A percentile compares a stretch with the other conserved stretches of the same genome.
phyloP scores from a whole-genome alignment of 2,113 vertebrate genomes.

The Platysternon megacephalum region DNA sequence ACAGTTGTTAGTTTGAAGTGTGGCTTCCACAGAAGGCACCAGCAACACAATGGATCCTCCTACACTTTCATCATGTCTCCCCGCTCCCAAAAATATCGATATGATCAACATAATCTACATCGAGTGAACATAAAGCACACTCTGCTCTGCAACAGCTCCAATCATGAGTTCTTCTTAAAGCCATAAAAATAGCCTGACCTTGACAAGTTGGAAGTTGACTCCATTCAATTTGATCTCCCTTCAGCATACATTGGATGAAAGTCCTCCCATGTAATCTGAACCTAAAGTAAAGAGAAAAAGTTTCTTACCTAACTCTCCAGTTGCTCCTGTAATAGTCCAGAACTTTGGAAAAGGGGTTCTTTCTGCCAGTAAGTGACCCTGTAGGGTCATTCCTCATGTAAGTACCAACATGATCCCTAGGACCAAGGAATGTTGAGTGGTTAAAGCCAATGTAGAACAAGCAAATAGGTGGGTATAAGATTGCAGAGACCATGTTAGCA shows the following conservation, averaged over 20 bases:
- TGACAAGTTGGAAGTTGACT: background rate
- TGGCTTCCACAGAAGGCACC: background rate
- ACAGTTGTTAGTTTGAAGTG: no score
- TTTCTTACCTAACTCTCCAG: background rate
- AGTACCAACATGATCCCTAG: background rate
- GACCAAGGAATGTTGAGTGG: background rate
- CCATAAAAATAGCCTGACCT: background rate
- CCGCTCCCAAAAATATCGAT: no score
- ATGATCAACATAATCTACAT: no score
- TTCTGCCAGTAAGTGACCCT: background rate
- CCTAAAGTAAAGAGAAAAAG: background rate
- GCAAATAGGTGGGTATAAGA: background rate
- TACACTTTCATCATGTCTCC: background rate
- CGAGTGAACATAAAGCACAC: no score
- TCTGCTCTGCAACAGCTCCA: no score
- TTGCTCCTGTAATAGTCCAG: background rate
- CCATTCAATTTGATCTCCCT: background rate
- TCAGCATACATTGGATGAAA: rapidly evolving
- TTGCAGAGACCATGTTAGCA: background rate
- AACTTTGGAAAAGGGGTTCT: background rate
- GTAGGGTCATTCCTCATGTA: background rate
- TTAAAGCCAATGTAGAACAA: background rate
- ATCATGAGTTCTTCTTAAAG: no score
- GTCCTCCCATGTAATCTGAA: background rate
- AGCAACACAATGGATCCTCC: rapidly evolving